Evolutionary conservation across 2,113 vertebrate genomes (phyloP), one percentile per base, ranked within the genome.

Genomic region (Eurypyga helias): DNA sequence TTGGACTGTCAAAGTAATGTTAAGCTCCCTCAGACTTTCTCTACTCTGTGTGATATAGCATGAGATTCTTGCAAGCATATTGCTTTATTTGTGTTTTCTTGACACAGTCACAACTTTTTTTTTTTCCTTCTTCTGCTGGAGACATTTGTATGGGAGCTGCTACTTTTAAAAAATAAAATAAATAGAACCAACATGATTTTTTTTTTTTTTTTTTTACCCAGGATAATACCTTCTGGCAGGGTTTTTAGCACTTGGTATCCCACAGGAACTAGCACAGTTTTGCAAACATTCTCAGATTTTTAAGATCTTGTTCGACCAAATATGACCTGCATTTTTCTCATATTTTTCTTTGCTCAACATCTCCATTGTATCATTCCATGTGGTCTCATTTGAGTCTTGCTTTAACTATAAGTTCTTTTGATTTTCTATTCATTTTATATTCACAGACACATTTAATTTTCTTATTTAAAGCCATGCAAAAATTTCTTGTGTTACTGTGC

Each of bases 341-440:
- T 90, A 72, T 61, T 92, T 95, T 90, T 46, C 62, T 88, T 93
- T 87, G 54, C 86, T 87, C 34, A 15, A 36, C 33, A 83, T 94
- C 71, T 54, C 77, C 58, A 65, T 88, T 91, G 65, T 41, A 57
- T 93, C 80, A 54, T 86, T 89, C 62, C 67, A 69, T 81, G 78
- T 70, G 79, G 71, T 95, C 75, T 93, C 67, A 72, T 75, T 86
- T 69, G 34, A 92, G 31, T 20, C 67, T 90, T 83, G 54, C 78
- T 93, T 85, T 91, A 93, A 57, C 66, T 80, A 31, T 88, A 90
- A 87, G 45, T 91, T 80, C 52, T 83, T 94, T 88, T 80, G 70
- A 73, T 90, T 92, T 88, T 54, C 26, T 72, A 17, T 81, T 93
- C 58, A 46, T 92, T 61, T 88, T 79, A 87, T 64, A 83, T 87